Evolutionary conservation across 2,797 vertebrate species (phyloP).

Genomic region (Halcyon chelicuti): DNA sequence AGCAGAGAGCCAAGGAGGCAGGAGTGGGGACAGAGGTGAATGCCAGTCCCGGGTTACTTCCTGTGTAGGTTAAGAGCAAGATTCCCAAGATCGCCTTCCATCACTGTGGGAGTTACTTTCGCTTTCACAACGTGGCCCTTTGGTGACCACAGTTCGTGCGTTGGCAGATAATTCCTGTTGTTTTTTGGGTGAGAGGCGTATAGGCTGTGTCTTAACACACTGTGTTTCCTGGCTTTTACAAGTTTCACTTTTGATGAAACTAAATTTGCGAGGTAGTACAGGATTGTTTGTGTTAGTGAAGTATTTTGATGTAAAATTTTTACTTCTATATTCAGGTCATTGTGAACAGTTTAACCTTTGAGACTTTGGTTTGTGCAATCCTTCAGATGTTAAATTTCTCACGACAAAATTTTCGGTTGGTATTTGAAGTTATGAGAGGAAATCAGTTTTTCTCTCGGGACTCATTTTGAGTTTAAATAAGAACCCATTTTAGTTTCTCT

Average conservation of each 20-base stretch:
- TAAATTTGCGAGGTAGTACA: neutral
- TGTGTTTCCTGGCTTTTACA: neutral
- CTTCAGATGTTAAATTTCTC: neutral
- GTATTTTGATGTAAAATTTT: neutral
- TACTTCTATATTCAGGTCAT: neutral
- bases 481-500: neutral
- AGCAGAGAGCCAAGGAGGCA: rapidly evolving
- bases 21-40: neutral
- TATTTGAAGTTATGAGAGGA: neutral
- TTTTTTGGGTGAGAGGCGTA: neutral
- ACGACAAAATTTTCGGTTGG: neutral
- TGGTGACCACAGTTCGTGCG: neutral
- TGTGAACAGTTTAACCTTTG: neutral
- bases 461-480: neutral
- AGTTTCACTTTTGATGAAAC: neutral
- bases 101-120: neutral
- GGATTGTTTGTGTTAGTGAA: neutral
- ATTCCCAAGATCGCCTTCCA: neutral
- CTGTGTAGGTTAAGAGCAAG: neutral
- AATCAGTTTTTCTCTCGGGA: neutral
- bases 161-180: neutral
- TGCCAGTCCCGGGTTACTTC: neutral
- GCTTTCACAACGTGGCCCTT: rapidly evolving
- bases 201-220: neutral
- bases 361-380: neutral